phyloP scores from a whole-genome alignment of 1,140 invertebrate genomes.

The Propsilocerus akamusi region DNA sequence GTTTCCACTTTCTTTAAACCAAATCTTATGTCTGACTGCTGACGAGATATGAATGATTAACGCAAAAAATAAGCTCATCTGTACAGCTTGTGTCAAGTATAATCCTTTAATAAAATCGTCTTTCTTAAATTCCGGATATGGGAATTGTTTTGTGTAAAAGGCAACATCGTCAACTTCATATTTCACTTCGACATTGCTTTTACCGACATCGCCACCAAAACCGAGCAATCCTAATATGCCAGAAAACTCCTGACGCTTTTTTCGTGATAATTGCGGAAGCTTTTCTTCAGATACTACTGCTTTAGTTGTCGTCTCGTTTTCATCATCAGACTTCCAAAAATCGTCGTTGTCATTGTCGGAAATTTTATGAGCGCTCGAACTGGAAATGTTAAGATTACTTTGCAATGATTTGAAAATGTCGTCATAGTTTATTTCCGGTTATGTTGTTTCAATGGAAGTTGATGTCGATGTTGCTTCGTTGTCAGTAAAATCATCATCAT shows the following conservation, averaged over 20 bases:
- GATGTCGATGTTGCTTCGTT: background rate
- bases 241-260: background rate
- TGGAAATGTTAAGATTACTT: background rate
- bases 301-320: background rate
- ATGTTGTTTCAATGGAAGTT: background rate
- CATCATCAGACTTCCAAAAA: background rate
- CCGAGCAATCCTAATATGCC: background rate
- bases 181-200: constrained; percentile 7
- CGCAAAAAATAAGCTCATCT: constrained; percentile 39
- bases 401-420: too few species aligned
- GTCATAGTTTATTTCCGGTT: background rate
- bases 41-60: constrained; percentile 39
- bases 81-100: constrained; percentile 39
- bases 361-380: background rate
- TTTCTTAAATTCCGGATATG: constrained; percentile 42
- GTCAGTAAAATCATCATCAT: too few species aligned
- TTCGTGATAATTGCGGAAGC: too few species aligned
- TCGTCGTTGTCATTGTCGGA: background rate
- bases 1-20: constrained; percentile 43
- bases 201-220: background rate
- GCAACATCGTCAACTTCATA: constrained; percentile 26
- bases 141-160: constrained; percentile 41
- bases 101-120: constrained; percentile 39
- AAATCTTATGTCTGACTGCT: constrained; percentile 36
- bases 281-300: background rate